A percentile compares a stretch with the other conserved stretches of the same genome.
These are phyloP conservation scores for Strigamia maritima DNA, from an alignment of 2,888 invertebrate genomes.

Conservation along the genomic window DNA sequence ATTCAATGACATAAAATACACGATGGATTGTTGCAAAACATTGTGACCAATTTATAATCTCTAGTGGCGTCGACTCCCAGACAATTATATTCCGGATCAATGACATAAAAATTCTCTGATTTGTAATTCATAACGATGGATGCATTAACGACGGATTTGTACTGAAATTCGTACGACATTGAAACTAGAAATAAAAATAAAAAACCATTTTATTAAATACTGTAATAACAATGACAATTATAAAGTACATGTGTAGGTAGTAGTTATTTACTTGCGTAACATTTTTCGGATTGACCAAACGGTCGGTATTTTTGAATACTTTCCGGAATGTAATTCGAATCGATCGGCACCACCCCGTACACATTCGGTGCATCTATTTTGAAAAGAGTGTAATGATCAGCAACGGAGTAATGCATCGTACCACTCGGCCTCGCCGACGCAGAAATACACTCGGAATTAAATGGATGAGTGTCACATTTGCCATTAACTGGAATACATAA, in stretches of 20 bases:
- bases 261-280: not conserved
- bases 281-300: not conserved
- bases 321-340: not conserved
- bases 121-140: not conserved
- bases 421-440: not conserved
- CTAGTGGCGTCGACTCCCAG: not conserved
- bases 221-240: not conserved
- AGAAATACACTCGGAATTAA: not conserved
- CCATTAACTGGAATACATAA: not conserved
- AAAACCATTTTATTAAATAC: not conserved
- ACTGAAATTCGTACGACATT: not conserved
- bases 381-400: not conserved
- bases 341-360: not conserved
- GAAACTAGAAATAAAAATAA: not conserved
- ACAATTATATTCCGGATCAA: conserved; percentile 11
- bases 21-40: not conserved
- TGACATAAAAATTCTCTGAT: not conserved
- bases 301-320: not conserved
- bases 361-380: not conserved
- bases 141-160: not conserved
- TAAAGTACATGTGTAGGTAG: too few species aligned
- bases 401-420: not conserved
- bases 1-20: not conserved
- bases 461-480: not conserved
- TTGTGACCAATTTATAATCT: not conserved